Evolutionary conservation across 2,113 vertebrate species (phyloP).

Genomic region (Brienomyrus brachyistius): DNA sequence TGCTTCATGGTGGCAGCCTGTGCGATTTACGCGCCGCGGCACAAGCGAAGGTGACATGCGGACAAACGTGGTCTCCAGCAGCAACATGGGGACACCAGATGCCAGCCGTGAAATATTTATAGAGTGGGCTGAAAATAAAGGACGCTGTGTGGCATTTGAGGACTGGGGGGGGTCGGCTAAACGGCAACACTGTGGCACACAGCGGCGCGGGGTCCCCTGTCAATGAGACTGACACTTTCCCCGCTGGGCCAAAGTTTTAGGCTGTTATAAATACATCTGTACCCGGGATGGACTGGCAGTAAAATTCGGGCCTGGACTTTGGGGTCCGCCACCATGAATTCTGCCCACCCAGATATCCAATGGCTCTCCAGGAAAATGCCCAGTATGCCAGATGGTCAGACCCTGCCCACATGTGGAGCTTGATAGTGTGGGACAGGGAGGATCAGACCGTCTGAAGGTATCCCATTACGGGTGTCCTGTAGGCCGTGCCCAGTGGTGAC

Average conservation of each 20-base stretch:
- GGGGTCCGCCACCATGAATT: background rate
- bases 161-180: background rate
- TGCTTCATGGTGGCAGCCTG: background rate
- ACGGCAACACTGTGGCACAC: background rate
- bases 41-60: background rate
- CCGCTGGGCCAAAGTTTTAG: background rate
- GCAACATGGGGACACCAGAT: conserved; percentile 15
- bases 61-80: background rate
- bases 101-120: conserved; percentile 25
- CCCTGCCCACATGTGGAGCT: background rate
- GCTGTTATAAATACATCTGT: background rate
- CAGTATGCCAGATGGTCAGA: background rate
- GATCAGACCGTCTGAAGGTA: background rate
- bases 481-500: background rate
- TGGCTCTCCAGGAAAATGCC: background rate
- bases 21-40: background rate
- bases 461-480: background rate
- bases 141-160: background rate
- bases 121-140: background rate
- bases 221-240: background rate
- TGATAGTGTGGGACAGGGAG: background rate
- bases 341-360: background rate
- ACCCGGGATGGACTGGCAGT: background rate
- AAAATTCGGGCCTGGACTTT: background rate
- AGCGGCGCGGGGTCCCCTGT: background rate